Base-by-base conservation (phyloP, 1,140 invertebrate species). In the Agrypnia vestita region DNA sequence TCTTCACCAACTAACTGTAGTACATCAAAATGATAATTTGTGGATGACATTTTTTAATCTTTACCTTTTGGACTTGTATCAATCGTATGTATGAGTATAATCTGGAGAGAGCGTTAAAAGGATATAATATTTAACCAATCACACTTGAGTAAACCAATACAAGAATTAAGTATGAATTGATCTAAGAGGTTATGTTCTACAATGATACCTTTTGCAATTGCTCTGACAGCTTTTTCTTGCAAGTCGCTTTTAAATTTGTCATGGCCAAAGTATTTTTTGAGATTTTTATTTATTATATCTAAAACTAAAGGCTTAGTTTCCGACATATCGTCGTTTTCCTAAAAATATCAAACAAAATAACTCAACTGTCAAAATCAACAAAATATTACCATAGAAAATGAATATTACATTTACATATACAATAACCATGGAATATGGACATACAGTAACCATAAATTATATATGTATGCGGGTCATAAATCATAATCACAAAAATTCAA, bases 241-340 rank as follows among this genome's bases (percentile, higher is more conserved):
- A 91, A 86, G 82, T 90, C 87, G 86, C 89, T 90, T 88, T 90
- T 90, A 82, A 91, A 91, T 80, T 87, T 88, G 83, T 87, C 85
- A 84, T 91, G 89, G 74, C 90, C 90, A 88, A 91, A 91, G 87
- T 86, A 15, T 69, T 69, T 47, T 19, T 69, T 12, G 46, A 69
- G 64, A 46, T 46, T 69, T 69, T 17, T 69, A 21, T 8, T 46
- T 49, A 69, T 46, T 7, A 47, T 15, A 47, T 69, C 64, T 47
- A 69, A 46, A 46, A 67, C 64, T 47, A 69, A 69, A 17, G 46
- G 44, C 15, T 69, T 69, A n/a, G 46, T 69, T 46, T 69, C 64
- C 43, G 64, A 69, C 64, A 69, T 69, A 4, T 19, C 9, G 15
- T 47, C 6, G 13, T 15, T 69, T 47, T 69, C 12, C 25, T 13